Percentiles rank a stretch among this genome's conserved stretches.
These are phyloP conservation scores for Trachythela sp. DNA, from an alignment of 64 coral and sea anemone genomes.

Conservation along the genomic window DNA sequence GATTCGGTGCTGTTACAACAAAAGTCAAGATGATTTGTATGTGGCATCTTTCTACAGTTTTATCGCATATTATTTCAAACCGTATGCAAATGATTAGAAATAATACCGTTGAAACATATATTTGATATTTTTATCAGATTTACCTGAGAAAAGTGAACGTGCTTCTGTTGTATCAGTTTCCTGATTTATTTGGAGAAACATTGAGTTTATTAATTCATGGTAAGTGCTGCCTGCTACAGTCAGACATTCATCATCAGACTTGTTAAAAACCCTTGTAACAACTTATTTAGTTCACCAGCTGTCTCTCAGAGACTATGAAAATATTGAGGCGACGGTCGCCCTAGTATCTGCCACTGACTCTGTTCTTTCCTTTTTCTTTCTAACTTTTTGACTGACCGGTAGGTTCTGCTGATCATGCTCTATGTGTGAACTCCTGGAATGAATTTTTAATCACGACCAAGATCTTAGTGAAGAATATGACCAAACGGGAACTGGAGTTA, in stretches of 20 bases:
- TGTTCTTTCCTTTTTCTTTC: background rate
- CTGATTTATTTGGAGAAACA: background rate
- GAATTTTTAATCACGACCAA: background rate
- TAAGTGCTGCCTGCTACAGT: background rate
- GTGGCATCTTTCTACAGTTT: no score
- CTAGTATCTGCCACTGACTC: no score
- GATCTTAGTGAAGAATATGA: background rate
- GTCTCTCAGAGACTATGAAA: no score
- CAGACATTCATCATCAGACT: background rate
- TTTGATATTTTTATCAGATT: background rate
- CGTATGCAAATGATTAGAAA: no score
- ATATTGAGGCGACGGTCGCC: no score
- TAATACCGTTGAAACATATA: no score
- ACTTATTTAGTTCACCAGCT: no score
- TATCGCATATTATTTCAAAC: no score
- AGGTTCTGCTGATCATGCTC: slow-evolving; percentile 13
- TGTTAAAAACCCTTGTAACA: no score
- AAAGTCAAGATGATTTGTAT: no score
- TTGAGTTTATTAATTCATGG: background rate
- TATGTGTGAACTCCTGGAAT: background rate
- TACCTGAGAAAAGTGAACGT: background rate
- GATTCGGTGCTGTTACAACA: no score
- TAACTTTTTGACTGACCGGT: background rate
- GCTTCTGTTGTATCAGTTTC: background rate
- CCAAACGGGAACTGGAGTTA: background rate